Conservation (phyloP, 2,797 vertebrate species). For the Peromyscus nudipes region DNA sequence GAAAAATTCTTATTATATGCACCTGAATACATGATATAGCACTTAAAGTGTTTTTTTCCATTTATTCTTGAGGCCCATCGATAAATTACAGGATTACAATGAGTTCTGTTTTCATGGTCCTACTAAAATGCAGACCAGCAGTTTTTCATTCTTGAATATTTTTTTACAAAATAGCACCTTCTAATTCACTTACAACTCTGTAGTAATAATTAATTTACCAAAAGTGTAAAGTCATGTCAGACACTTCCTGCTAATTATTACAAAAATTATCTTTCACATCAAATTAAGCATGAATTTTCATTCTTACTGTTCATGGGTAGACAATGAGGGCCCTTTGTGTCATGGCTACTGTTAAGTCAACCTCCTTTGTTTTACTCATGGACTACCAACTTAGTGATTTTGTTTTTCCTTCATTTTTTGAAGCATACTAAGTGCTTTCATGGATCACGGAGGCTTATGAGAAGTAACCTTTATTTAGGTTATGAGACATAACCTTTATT, state of each 20-base stretch:
- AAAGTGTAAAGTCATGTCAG: neutral
- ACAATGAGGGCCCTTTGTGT: rapidly evolving
- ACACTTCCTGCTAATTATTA: neutral
- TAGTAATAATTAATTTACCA: neutral
- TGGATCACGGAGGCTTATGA: neutral
- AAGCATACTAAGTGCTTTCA: neutral
- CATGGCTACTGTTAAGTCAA: neutral
- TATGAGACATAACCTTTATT: too few relatives aligned
- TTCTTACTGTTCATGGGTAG: neutral
- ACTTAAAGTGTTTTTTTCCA: neutral
- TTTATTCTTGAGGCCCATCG: neutral
- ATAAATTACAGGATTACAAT: neutral
- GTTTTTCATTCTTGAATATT: neutral
- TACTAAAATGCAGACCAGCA: neutral
- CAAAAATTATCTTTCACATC: neutral
- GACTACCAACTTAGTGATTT: neutral
- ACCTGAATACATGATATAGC: neutral
- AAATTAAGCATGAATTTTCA: neutral
- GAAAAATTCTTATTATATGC: neutral
- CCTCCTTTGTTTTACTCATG: rapidly evolving
- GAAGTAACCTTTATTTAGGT: neutral
- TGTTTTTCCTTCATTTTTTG: neutral
- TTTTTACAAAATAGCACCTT: neutral
- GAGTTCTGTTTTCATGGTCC: neutral
- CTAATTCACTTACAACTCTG: neutral